Conservation (phyloP, 2,888 invertebrate genomes). For the Incurvaria masculella region DNA sequence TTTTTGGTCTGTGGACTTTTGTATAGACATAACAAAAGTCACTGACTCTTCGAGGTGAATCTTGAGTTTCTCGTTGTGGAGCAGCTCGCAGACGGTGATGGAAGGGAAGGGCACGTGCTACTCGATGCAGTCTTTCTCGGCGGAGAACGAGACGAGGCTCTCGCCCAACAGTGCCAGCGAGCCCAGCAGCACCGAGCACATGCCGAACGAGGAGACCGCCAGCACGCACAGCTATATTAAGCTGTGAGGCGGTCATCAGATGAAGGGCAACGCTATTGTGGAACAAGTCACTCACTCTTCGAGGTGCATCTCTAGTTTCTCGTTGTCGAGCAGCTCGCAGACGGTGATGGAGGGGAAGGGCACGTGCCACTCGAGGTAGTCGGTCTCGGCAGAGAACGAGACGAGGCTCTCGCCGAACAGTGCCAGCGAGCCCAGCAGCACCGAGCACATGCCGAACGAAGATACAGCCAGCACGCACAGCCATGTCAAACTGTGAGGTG, state of each 20-base stretch:
- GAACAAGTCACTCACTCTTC: conserved; percentile 28
- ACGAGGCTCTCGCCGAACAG: conserved; percentile 45
- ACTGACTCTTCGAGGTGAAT: conserved; percentile 29
- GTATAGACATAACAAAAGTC: too few relatives aligned
- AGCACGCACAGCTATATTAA: conserved; percentile 51
- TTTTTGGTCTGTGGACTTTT: too few relatives aligned
- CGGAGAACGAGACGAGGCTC: conserved; percentile 48
- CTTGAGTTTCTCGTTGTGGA: conserved; percentile 28
- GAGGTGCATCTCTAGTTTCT: conserved; percentile 28
- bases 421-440: conserved; percentile 38
- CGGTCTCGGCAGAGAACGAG: conserved; percentile 54
- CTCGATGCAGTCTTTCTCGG: conserved; percentile 56
- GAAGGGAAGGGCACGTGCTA: conserved; percentile 64
- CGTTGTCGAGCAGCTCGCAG: conserved; percentile 45
- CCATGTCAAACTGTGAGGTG: conserved; percentile 46
- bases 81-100: conserved; percentile 55
- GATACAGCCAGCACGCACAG: conserved; percentile 47
- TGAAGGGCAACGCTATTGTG: too few relatives aligned
- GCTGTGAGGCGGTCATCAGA: too few relatives aligned
- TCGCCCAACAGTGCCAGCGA: conserved; percentile 42
- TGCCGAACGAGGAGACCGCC: conserved; percentile 29
- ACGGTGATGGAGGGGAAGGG: conserved; percentile 60
- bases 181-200: conserved; percentile 31
- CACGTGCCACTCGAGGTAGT: conserved; percentile 60
- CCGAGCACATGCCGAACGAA: conserved; percentile 26